Percentiles rank a stretch among this genome's conserved stretches.
Evolutionary conservation across 1,140 invertebrate species (phyloP).

Genomic region (Planococcus citri): DNA sequence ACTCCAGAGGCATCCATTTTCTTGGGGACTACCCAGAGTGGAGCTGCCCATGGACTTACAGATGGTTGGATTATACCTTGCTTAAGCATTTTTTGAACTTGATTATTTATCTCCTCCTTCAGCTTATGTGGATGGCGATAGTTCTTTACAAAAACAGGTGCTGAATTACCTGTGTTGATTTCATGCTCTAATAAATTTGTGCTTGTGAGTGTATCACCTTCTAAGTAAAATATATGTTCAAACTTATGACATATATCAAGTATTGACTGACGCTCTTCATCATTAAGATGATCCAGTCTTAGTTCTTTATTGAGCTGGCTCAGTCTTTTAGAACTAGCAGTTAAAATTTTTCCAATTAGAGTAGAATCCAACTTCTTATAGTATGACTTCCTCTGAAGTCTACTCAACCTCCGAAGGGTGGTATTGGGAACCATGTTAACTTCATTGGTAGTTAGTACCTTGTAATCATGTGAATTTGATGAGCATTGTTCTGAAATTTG

Average conservation of each 20-base stretch:
- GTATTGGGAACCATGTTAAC: no score
- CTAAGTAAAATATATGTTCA: slow-evolving; percentile 25
- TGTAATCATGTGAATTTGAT: no score
- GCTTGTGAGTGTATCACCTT: slow-evolving; percentile 22
- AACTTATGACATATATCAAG: slow-evolving; percentile 14
- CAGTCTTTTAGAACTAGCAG: no score
- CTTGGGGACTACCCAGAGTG: slow-evolving; percentile 26
- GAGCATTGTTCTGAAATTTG: no score
- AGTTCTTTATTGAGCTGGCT: no score
- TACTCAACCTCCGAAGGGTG: no score
- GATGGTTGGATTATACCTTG: slow-evolving; percentile 23
- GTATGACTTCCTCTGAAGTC: no score
- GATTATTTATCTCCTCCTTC: slow-evolving; percentile 31
- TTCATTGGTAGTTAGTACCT: no score
- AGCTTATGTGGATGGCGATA: slow-evolving; percentile 32
- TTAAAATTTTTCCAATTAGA: no score
- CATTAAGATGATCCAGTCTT: slow-evolving; percentile 24
- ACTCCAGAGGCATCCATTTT: slow-evolving; percentile 27
- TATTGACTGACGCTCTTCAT: slow-evolving; percentile 24
- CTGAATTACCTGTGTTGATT: slow-evolving; percentile 25
- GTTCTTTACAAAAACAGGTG: slow-evolving; percentile 27
- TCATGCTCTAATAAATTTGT: slow-evolving; percentile 29
- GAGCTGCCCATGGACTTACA: slow-evolving; percentile 24
- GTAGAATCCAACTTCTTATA: no score
- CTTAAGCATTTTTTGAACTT: slow-evolving; percentile 29